Percentiles rank a stretch among this genome's conserved stretches.
These are phyloP conservation scores for Aleadryas rufinucha DNA, from an alignment of 2,113 vertebrate species.

Conservation along the genomic window DNA sequence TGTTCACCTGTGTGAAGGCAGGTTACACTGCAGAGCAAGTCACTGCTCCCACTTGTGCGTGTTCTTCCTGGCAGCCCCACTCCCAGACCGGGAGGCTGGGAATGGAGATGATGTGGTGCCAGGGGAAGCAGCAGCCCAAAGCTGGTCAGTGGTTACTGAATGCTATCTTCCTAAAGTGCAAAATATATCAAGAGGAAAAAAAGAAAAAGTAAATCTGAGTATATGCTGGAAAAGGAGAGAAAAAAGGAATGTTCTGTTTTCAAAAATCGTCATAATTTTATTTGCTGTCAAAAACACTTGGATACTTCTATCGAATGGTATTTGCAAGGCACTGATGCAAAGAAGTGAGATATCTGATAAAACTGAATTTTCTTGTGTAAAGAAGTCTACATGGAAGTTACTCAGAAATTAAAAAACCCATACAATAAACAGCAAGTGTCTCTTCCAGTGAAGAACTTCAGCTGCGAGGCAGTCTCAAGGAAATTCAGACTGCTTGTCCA, in stretches of 20 bases:
- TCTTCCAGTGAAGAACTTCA: fast-evolving
- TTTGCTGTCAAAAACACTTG: background rate
- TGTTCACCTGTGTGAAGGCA: fast-evolving
- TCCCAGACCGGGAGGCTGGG: too few species aligned
- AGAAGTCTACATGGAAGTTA: background rate
- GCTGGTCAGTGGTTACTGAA: background rate
- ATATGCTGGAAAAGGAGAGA: background rate
- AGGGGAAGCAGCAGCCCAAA: background rate
- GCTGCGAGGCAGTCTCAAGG: fast-evolving
- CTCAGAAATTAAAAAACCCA: background rate
- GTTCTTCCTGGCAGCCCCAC: fast-evolving
- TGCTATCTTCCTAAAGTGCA: background rate
- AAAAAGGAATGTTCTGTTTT: background rate
- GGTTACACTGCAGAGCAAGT: fast-evolving
- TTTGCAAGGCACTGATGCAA: background rate
- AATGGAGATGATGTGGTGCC: fast-evolving
- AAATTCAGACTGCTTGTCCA: fast-evolving
- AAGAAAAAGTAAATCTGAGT: background rate
- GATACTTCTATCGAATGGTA: fast-evolving
- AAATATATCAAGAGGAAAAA: background rate
- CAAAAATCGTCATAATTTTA: background rate
- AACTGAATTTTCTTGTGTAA: background rate
- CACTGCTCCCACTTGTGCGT: background rate
- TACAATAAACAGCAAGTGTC: fast-evolving
- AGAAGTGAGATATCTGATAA: fast-evolving